Evolutionary conservation across 30 jellyfish, hydroid and myxozoan genomes (phyloP).

Genomic region (Pelagia noctiluca): DNA sequence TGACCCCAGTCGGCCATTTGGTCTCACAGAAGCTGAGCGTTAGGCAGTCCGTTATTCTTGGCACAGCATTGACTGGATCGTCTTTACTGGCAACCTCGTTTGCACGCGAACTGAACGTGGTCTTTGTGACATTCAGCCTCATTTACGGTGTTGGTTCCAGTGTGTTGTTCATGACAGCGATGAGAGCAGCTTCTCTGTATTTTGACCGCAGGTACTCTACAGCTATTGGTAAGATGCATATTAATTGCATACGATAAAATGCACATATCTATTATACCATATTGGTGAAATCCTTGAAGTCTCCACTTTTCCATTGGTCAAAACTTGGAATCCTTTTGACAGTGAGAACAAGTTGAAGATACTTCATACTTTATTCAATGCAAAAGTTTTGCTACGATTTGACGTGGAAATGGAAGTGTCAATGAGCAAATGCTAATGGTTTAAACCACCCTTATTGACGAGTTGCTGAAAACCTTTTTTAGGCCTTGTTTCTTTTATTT

Average conservation of each 20-base stretch:
- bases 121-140: slow-evolving; percentile 55
- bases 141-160: slow-evolving; percentile 50
- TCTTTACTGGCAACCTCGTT: slow-evolving; percentile 57
- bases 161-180: slow-evolving; percentile 23
- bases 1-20: slow-evolving; percentile 47
- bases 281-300: neutral
- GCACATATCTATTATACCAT: neutral
- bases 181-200: slow-evolving; percentile 16
- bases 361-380: neutral
- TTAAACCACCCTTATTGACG: neutral
- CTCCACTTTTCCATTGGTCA: neutral
- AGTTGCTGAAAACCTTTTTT: neutral
- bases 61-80: slow-evolving; percentile 33
- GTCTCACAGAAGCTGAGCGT: slow-evolving; percentile 24
- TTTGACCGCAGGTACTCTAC: slow-evolving; percentile 41
- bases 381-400: neutral
- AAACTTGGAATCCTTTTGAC: neutral
- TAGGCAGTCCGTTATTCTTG: slow-evolving; percentile 29
- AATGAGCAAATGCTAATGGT: neutral
- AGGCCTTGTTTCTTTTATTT: neutral
- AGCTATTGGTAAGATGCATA: slow-evolving; percentile 37
- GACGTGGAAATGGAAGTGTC: neutral
- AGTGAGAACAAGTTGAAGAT: neutral
- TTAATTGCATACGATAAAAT: neutral
- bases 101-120: slow-evolving; percentile 10